A percentile compares a stretch with the other conserved stretches of the same genome.
Conservation (phyloP, 1,140 invertebrate genomes). For the Macrocentrus cingulum region DNA sequence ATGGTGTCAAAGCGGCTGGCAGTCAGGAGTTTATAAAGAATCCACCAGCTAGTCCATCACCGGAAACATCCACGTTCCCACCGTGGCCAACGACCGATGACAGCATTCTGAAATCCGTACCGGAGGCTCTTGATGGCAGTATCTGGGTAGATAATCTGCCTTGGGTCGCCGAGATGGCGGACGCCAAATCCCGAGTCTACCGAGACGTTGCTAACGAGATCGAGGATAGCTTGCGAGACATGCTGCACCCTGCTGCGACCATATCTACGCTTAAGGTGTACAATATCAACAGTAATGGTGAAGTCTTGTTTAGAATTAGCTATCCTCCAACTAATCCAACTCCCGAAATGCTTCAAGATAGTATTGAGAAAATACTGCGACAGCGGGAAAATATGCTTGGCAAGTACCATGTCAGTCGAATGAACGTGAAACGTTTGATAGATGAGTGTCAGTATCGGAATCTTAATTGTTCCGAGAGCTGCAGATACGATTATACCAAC, state of each 20-base stretch:
- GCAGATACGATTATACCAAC: constrained; percentile 69
- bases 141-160: constrained; percentile 68
- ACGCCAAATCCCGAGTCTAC: constrained; percentile 66
- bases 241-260: constrained; percentile 36
- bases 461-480: constrained; percentile 74
- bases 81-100: constrained; percentile 59
- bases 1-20: constrained; percentile 43
- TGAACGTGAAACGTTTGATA: constrained; percentile 54
- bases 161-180: constrained; percentile 62
- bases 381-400: constrained; percentile 43
- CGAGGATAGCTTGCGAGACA: constrained; percentile 62
- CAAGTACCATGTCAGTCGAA: constrained; percentile 42
- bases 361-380: constrained; percentile 44
- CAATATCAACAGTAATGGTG: constrained; percentile 57
- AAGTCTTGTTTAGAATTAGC: constrained; percentile 49
- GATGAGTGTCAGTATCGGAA: constrained; percentile 77
- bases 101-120: constrained; percentile 61
- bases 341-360: constrained; percentile 40
- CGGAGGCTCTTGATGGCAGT: constrained; percentile 68
- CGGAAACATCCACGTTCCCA: constrained; percentile 52
- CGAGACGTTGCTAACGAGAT: constrained; percentile 61
- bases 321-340: constrained; percentile 41
- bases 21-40: constrained; percentile 51
- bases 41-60: constrained; percentile 55
- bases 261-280: constrained; percentile 66